Evolutionary conservation across 2,113 vertebrate species (phyloP), one percentile per base, ranked within the genome.

Genomic region (Cololabis saira): DNA sequence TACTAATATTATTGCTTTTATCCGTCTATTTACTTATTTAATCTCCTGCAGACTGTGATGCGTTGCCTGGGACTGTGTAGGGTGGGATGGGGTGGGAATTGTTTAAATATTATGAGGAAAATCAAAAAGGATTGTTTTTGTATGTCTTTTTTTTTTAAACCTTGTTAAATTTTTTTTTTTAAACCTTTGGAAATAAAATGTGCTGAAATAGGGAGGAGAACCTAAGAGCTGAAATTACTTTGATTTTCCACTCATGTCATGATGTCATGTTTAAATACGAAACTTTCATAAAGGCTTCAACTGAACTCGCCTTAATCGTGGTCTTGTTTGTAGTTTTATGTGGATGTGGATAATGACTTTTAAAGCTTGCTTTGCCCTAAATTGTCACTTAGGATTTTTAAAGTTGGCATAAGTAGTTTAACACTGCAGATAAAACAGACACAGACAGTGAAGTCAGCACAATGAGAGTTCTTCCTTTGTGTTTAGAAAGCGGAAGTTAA

Each of bases 251-350:
- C 68, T 78, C 66, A 40, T 57, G 58, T 71, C 66, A 43, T 90
- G 86, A 90, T 61, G 80, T 90, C 79, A 87, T 85, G 51, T 79
- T 59, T 82, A 80, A 80, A 78, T 53, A 58, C 79, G 74, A 67
- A 74, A 37, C 33, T 37, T 37, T 37, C 10, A 37, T 37, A 37
- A 37, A 37, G 33, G 60, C 61, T 61, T 66, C 21, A 80, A 62
- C 15, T 71, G 2, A 76, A 78, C 55, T 52, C 13, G 13, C 50
- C 57, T 61, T 41, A 47, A 76, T 42, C 40, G 66, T 6, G 56
- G 27, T 64, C 63, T 84, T 50, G 15, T 80, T 58, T 76, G 59
- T 71, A 71, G 67, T 72, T 85, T 82, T 48, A 75, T 78, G 43
- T 30, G 65, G 47, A 81, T 49, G 65, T 22, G 48, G 73, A 42